These are phyloP conservation scores for Diadema setosum DNA, from an alignment of 35 echinoderm and acorn worm genomes.

Conservation along the genomic window DNA sequence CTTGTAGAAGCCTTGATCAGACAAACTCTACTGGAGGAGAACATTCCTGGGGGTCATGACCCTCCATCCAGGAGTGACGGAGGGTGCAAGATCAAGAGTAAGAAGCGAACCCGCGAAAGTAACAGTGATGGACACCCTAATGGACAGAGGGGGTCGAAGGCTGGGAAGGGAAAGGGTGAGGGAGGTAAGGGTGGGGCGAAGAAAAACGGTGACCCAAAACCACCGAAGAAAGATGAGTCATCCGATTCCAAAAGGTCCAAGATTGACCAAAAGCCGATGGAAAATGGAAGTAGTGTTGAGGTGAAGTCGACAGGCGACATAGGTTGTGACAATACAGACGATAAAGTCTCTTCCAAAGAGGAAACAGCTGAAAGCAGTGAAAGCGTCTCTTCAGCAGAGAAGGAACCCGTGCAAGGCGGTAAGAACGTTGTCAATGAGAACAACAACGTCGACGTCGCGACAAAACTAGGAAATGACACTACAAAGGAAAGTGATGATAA, in stretches of 20 bases:
- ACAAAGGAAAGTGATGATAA: no score
- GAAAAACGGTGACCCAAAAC: conserved; percentile 5
- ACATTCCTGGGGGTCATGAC: conserved; percentile 2
- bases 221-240: neutral
- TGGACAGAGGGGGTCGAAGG: neutral
- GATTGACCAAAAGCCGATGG: neutral
- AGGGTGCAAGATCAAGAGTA: conserved; percentile 21
- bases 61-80: conserved; percentile 4
- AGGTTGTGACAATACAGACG: no score
- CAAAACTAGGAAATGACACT: no score
- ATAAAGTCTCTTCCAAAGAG: no score
- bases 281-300: neutral
- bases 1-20: conserved; percentile 94
- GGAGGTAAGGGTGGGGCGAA: neutral
- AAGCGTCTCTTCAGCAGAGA: no score
- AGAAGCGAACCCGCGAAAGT: conserved; percentile 22
- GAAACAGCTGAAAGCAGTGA: no score
- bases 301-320: no score
- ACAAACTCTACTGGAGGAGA: conserved; percentile 80
- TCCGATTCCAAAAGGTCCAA: neutral
- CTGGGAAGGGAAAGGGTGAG: neutral
- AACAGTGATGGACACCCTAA: neutral
- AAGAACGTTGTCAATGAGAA: no score
- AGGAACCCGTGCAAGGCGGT: no score
- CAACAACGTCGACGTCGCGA: no score